A percentile compares a stretch with the other conserved stretches of the same genome.
Evolutionary conservation across 2,797 vertebrate genomes (phyloP).

Genomic region (Acanthurus tractus): DNA sequence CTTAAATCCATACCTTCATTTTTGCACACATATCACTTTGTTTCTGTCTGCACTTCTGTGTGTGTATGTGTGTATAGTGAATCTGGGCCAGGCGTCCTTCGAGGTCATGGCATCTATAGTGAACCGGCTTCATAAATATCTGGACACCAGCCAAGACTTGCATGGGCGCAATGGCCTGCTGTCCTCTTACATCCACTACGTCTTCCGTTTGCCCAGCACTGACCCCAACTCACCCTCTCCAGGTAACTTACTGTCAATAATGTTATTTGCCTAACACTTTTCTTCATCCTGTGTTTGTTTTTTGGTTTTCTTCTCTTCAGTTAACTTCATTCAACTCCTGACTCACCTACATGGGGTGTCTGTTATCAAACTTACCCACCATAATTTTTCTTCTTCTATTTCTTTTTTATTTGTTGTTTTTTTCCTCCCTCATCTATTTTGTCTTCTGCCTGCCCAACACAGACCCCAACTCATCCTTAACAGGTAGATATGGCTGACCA

Average conservation of each 20-base stretch:
- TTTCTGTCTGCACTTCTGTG: not conserved
- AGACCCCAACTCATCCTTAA: slow-evolving; percentile 88
- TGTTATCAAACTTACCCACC: slow-evolving; percentile 56
- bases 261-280: slow-evolving; percentile 11
- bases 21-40: slow-evolving; percentile 8
- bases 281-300: not conserved
- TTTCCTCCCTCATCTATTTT: slow-evolving; percentile 63
- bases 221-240: slow-evolving; percentile 95
- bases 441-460: slow-evolving; percentile 90
- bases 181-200: slow-evolving; percentile 96
- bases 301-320: slow-evolving; percentile 51
- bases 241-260: slow-evolving; percentile 82
- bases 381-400: slow-evolving; percentile 69
- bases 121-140: slow-evolving; percentile 97
- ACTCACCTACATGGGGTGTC: slow-evolving; percentile 31
- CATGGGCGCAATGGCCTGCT: slow-evolving; percentile 96
- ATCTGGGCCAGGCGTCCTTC: slow-evolving; percentile 96
- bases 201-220: slow-evolving; percentile 96
- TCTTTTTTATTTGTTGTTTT: slow-evolving; percentile 64
- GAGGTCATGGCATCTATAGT: slow-evolving; percentile 98
- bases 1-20: not conserved
- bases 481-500: slow-evolving; percentile 85
- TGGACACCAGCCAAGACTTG: slow-evolving; percentile 97
- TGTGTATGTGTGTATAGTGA: slow-evolving; percentile 84
- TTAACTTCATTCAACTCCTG: slow-evolving; percentile 55